Conservation (phyloP, 2,113 vertebrate species). For the Vulpes vulpes region DNA sequence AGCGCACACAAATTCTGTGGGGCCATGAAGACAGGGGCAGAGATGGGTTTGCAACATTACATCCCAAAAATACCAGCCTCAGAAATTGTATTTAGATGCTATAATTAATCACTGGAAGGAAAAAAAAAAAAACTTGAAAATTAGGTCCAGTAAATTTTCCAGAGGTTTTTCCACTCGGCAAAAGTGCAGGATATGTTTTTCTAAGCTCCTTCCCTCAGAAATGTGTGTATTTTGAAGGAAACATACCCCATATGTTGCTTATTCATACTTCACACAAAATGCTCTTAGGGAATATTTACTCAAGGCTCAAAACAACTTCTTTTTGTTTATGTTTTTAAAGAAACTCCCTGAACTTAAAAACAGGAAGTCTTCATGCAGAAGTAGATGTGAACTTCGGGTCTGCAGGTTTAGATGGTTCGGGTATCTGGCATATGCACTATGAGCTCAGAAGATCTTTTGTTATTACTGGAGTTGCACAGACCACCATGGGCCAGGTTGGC, state of each 20-base stretch:
- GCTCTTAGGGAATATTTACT: constrained; percentile 63
- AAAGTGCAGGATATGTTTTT: constrained; percentile 44
- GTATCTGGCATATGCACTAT: background rate
- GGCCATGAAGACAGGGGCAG: background rate
- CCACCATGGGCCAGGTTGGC: fast-evolving
- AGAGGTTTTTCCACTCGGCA: constrained; percentile 32
- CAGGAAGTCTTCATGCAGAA: constrained; percentile 51
- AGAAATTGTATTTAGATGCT: background rate
- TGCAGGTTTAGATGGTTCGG: background rate
- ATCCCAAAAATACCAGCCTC: background rate
- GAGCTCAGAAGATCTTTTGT: background rate
- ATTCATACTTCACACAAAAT: constrained; percentile 17
- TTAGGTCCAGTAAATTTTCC: constrained; percentile 41
- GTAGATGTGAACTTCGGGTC: background rate
- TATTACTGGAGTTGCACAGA: background rate
- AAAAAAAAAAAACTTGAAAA: background rate
- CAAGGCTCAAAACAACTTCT: constrained; percentile 34
- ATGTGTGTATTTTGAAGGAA: constrained; percentile 69
- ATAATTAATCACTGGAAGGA: background rate
- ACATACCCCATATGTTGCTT: background rate
- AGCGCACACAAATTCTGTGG: background rate
- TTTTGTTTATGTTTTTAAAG: constrained; percentile 66
- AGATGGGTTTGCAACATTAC: background rate
- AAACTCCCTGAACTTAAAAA: constrained; percentile 64
- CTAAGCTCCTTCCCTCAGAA: constrained; percentile 46